phyloP scores from a whole-genome alignment of 1,140 invertebrate genomes.

The Globodera ellingtonae region DNA sequence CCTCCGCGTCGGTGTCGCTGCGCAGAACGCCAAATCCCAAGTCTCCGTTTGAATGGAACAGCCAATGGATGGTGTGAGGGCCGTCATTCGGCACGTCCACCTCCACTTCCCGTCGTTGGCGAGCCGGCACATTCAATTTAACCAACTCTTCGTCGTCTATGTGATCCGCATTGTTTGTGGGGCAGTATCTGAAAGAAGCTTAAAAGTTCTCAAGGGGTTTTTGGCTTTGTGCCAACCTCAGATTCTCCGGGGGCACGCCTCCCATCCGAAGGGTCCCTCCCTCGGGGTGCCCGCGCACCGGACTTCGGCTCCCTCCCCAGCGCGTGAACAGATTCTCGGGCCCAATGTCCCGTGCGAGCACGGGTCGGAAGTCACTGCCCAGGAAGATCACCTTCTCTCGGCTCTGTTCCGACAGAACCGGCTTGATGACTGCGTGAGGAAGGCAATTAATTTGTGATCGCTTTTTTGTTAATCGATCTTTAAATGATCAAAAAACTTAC shows the following conservation, averaged over 20 bases:
- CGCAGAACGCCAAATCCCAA: slow-evolving; percentile 35
- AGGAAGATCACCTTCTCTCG: slow-evolving; percentile 46
- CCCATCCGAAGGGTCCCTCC: slow-evolving; percentile 40
- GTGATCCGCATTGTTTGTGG: slow-evolving; percentile 42
- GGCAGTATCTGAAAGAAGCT: slow-evolving; percentile 35
- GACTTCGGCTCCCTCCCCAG: slow-evolving; percentile 40
- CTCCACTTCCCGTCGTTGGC: slow-evolving; percentile 34
- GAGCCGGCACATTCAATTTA: slow-evolving; percentile 43
- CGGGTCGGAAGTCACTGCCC: slow-evolving; percentile 26
- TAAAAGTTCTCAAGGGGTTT: neutral
- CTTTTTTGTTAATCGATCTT: too few species aligned
- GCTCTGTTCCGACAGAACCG: slow-evolving; percentile 45
- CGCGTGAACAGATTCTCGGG: slow-evolving; percentile 36
- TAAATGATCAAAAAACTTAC: neutral
- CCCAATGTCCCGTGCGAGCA: slow-evolving; percentile 34
- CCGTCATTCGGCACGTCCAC: slow-evolving; percentile 24
- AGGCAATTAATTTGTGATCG: too few species aligned
- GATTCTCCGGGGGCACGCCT: slow-evolving; percentile 36
- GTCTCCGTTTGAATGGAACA: slow-evolving; percentile 41
- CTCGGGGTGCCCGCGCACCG: slow-evolving; percentile 32
- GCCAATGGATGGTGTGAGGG: slow-evolving; percentile 40
- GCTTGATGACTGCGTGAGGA: slow-evolving; percentile 23
- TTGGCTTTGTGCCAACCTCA: slow-evolving; percentile 14
- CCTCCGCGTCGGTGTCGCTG: slow-evolving; percentile 25
- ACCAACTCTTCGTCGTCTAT: slow-evolving; percentile 31